These are phyloP conservation scores for Megaustenia siamemsis DNA, from an alignment of 2,888 invertebrate species.

Conservation along the genomic window DNA sequence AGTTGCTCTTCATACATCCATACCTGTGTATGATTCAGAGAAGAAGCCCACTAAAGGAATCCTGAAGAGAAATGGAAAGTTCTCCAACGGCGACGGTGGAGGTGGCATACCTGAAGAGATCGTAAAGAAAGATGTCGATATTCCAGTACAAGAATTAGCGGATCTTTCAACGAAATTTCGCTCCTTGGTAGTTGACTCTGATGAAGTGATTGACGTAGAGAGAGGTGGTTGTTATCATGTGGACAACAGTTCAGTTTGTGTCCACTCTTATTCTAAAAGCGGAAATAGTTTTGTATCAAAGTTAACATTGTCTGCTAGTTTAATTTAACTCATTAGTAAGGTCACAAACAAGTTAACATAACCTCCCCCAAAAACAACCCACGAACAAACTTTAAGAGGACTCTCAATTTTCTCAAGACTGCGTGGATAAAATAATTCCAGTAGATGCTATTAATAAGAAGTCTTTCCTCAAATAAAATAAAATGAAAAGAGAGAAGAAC, in stretches of 20 bases:
- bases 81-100: constrained; percentile 72
- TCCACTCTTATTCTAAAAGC: too few relatives aligned
- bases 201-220: constrained; percentile 23
- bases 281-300: too few relatives aligned
- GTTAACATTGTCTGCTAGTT: too few relatives aligned
- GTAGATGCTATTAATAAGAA: too few relatives aligned
- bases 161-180: constrained; percentile 15
- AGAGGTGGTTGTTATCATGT: neutral
- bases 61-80: constrained; percentile 73
- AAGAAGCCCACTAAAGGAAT: constrained; percentile 75
- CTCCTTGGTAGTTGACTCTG: neutral
- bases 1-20: neutral
- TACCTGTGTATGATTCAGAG: constrained; percentile 68
- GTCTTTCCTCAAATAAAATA: too few relatives aligned
- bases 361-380: too few relatives aligned
- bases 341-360: too few relatives aligned
- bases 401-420: too few relatives aligned
- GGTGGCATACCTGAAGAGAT: constrained; percentile 66
- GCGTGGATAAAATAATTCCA: too few relatives aligned
- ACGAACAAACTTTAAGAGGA: too few relatives aligned
- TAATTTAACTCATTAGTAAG: too few relatives aligned
- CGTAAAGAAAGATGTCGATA: constrained; percentile 9
- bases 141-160: constrained; percentile 8
- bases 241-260: neutral
- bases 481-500: too few relatives aligned